phyloP scores from a whole-genome alignment of 2,113 vertebrate genomes.

The Stigmatopora nigra region DNA sequence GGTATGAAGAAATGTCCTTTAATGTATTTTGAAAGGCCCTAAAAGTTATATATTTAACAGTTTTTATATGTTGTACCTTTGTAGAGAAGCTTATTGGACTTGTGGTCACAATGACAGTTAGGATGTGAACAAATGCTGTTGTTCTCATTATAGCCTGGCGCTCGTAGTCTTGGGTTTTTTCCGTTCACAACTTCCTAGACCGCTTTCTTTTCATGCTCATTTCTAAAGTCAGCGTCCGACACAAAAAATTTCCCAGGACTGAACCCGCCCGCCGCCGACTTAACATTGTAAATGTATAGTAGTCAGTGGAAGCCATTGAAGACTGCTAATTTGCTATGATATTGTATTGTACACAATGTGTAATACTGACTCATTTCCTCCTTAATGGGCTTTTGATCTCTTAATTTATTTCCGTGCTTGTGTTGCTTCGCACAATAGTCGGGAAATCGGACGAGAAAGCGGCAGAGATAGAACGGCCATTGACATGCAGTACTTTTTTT shows the following conservation, averaged over 20 bases:
- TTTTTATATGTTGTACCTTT: conserved; percentile 99
- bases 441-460: conserved; percentile 28
- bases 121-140: conserved; percentile 75
- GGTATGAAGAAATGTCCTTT: conserved; percentile 85
- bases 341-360: conserved; percentile 76
- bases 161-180: conserved; percentile 73
- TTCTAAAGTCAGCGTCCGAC: conserved; percentile 71
- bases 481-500: conserved; percentile 72
- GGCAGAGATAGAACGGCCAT: conserved; percentile 60
- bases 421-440: conserved; percentile 62
- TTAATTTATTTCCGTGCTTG: conserved; percentile 72
- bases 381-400: conserved; percentile 66
- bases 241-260: conserved; percentile 64
- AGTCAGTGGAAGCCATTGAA: conserved; percentile 69
- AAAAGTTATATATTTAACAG: conserved; percentile 99
- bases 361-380: conserved; percentile 71
- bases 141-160: conserved; percentile 64
- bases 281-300: conserved; percentile 75
- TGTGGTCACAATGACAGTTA: conserved; percentile 78
- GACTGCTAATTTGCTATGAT: conserved; percentile 76
- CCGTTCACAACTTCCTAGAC: conserved; percentile 79
- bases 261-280: conserved; percentile 57
- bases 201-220: conserved; percentile 74
- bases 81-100: conserved; percentile 99
- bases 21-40: conserved; percentile 99